These are phyloP conservation scores for Apoderus coryli DNA, from an alignment of 2,888 invertebrate genomes.

Conservation along the genomic window DNA sequence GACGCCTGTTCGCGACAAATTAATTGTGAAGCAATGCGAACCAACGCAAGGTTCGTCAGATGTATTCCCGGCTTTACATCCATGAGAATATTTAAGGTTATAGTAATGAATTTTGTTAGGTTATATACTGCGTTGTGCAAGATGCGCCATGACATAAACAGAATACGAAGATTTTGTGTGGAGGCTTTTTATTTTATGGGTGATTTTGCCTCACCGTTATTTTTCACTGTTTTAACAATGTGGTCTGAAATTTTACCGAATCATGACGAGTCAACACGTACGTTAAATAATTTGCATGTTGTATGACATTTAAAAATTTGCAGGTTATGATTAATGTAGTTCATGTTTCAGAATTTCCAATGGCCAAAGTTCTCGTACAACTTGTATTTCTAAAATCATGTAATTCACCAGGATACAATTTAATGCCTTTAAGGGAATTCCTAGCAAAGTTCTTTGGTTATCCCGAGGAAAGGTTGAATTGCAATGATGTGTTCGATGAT, in stretches of 20 bases:
- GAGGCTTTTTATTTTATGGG: slow-evolving; percentile 33
- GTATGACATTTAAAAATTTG: too few species aligned
- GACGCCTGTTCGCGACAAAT: too few species aligned
- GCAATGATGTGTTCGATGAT: slow-evolving; percentile 24
- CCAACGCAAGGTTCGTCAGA: too few species aligned
- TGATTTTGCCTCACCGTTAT: slow-evolving; percentile 26
- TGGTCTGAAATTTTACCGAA: slow-evolving; percentile 36
- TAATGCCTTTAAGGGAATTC: slow-evolving; percentile 26
- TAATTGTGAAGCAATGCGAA: too few species aligned
- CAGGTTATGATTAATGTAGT: slow-evolving; percentile 1
- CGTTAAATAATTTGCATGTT: slow-evolving; percentile 1
- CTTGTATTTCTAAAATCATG: slow-evolving; percentile 25
- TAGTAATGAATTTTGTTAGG: slow-evolving; percentile 21
- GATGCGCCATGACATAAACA: slow-evolving; percentile 28
- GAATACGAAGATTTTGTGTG: slow-evolving; percentile 32
- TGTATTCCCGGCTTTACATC: too few species aligned
- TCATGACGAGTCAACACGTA: slow-evolving; percentile 17
- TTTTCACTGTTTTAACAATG: slow-evolving; percentile 30
- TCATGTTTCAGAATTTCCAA: slow-evolving; percentile 27
- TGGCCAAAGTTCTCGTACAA: slow-evolving; percentile 31
- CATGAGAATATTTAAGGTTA: too few species aligned
- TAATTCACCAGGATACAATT: slow-evolving; percentile 24
- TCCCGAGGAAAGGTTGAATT: slow-evolving; percentile 23
- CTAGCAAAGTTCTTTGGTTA: slow-evolving; percentile 30
- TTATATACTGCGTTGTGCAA: slow-evolving; percentile 26